Percentiles rank a stretch among this genome's conserved stretches.
Conservation (phyloP, 2,888 invertebrate species). For the Ophion ellenae region DNA sequence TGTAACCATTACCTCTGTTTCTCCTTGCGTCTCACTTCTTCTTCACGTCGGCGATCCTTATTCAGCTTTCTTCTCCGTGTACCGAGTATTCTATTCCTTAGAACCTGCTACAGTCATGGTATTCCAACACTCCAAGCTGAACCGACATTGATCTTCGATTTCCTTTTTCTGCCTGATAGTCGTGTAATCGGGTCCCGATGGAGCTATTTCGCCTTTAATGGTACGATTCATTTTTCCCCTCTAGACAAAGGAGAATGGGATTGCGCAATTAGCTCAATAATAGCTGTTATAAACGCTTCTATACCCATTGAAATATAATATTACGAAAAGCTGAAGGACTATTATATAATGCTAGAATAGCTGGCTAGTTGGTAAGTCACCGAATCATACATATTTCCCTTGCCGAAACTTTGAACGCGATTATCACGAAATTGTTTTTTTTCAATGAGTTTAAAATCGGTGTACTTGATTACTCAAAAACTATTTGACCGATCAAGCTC, state of each 20-base stretch:
- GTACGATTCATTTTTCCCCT: constrained; percentile 3
- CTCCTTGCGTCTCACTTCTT: constrained; percentile 1
- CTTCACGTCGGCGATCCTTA: constrained; percentile 21
- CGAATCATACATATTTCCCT: too few relatives aligned
- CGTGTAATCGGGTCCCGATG: not conserved
- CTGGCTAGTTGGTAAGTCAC: too few relatives aligned
- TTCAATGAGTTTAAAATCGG: too few relatives aligned
- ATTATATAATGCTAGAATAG: too few relatives aligned
- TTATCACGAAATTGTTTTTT: too few relatives aligned
- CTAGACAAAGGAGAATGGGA: constrained; percentile 20
- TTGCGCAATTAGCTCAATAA: constrained; percentile 6
- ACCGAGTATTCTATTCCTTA: constrained; percentile 1
- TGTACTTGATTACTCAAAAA: too few relatives aligned
- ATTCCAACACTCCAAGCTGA: constrained; percentile 17
- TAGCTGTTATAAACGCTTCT: too few relatives aligned
- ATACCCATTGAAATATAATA: too few relatives aligned
- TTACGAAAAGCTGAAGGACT: too few relatives aligned
- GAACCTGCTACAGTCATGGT: constrained; percentile 11
- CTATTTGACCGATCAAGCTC: too few relatives aligned
- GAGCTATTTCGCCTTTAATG: constrained; percentile 20
- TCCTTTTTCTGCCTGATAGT: not conserved
- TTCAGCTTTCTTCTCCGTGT: constrained; percentile 11
- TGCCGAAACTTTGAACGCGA: too few relatives aligned
- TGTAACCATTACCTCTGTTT: constrained; percentile 46
- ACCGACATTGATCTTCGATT: constrained; percentile 38